Evolutionary conservation across 1,140 invertebrate species (phyloP).

Genomic region (Gerris buenoi): DNA sequence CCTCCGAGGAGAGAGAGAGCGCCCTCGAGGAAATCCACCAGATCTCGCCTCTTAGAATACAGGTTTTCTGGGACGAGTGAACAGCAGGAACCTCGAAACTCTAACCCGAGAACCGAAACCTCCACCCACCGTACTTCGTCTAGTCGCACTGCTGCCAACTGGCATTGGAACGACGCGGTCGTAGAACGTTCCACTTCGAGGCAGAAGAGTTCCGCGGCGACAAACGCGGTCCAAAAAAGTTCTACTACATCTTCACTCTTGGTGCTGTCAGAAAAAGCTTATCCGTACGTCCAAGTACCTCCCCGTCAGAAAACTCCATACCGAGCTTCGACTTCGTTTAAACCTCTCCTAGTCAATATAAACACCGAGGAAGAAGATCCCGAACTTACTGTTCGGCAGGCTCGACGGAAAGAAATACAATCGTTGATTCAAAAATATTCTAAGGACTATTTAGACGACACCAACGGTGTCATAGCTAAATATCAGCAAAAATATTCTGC

Average conservation of each 20-base stretch:
- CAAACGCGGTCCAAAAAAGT: slow-evolving; percentile 28
- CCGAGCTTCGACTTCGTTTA: slow-evolving; percentile 21
- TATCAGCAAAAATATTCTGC: slow-evolving; percentile 26
- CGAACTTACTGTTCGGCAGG: slow-evolving; percentile 46
- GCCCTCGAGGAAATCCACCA: background rate
- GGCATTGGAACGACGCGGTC: background rate
- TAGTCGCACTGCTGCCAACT: background rate
- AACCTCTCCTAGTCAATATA: background rate
- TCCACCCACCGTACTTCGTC: background rate
- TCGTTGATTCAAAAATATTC: slow-evolving; percentile 57
- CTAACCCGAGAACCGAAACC: background rate
- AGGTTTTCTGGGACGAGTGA: background rate
- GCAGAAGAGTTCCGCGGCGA: background rate
- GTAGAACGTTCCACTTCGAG: background rate
- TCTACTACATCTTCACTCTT: slow-evolving; percentile 47
- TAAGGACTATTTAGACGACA: background rate
- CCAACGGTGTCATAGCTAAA: slow-evolving; percentile 19
- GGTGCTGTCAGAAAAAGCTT: slow-evolving; percentile 47
- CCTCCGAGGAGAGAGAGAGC: background rate
- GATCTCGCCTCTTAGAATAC: background rate
- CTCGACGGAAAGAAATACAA: slow-evolving; percentile 62
- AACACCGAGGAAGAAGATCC: background rate
- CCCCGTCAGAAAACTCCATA: slow-evolving; percentile 41
- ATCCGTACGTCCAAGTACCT: slow-evolving; percentile 38
- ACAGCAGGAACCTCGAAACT: background rate